Evolutionary conservation across 2,113 vertebrate species (phyloP).

Genomic region (Ailurus styani): DNA sequence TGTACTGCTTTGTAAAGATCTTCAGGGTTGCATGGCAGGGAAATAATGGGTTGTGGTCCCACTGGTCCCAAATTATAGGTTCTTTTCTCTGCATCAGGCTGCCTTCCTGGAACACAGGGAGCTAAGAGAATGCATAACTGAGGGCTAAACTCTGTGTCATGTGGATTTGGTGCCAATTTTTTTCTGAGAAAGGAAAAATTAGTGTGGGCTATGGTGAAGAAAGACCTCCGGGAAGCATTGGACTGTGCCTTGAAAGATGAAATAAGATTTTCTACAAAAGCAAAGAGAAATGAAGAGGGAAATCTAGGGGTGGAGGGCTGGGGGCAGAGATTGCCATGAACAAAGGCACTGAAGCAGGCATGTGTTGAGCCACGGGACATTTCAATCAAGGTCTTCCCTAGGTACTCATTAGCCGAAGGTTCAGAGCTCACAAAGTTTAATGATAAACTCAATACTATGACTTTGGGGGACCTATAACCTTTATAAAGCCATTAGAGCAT

Average conservation of each 20-base stretch:
- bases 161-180: not conserved
- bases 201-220: not conserved
- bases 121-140: not conserved
- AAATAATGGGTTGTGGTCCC: not conserved
- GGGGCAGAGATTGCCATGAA: not conserved
- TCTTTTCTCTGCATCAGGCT: not conserved
- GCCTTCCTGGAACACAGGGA: not conserved
- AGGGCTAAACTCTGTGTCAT: not conserved
- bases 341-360: not conserved
- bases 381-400: not conserved
- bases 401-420: constrained; percentile 12
- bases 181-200: constrained; percentile 4
- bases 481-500: not conserved
- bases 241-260: not conserved
- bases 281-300: not conserved
- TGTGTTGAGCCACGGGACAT: not conserved
- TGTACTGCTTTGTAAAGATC: not conserved
- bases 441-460: constrained; percentile 21
- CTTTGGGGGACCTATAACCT: not conserved
- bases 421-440: constrained; percentile 26
- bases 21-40: not conserved
- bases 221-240: not conserved
- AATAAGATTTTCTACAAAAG: not conserved
- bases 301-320: not conserved
- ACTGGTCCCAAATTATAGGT: not conserved